Conservation (phyloP, 2,888 invertebrate species). For the Megaustenia siamemsis region DNA sequence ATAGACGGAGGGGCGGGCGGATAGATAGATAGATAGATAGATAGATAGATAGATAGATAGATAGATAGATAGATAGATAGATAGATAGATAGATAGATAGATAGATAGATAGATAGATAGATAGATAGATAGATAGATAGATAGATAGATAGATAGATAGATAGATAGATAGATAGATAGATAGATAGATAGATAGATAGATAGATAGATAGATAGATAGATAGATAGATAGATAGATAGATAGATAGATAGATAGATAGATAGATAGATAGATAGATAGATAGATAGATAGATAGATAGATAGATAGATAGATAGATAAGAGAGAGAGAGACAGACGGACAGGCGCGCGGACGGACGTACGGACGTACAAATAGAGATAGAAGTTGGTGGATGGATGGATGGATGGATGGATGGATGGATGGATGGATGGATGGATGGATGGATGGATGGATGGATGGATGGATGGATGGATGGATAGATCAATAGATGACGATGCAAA, state of each 20-base stretch:
- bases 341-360: background rate
- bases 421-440: too few species aligned
- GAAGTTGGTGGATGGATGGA: background rate
- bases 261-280: slow-evolving; percentile 26
- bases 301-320: slow-evolving; percentile 4
- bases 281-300: slow-evolving; percentile 4
- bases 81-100: background rate
- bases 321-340: background rate
- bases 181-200: background rate
- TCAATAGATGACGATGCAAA: slow-evolving; percentile 3
- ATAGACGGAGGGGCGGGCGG: background rate
- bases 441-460: background rate
- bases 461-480: slow-evolving; percentile 2
- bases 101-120: too few species aligned
- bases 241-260: slow-evolving; percentile 33
- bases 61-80: background rate
- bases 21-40: slow-evolving; percentile 18
- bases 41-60: slow-evolving; percentile 9
- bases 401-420: too few species aligned
- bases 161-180: background rate
- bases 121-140: too few species aligned
- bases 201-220: slow-evolving; percentile 6
- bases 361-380: background rate
- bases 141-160: too few species aligned
- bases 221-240: slow-evolving; percentile 33